Evolutionary conservation across 1,140 invertebrate species (phyloP).

Genomic region (Oreohelix idahoensis): DNA sequence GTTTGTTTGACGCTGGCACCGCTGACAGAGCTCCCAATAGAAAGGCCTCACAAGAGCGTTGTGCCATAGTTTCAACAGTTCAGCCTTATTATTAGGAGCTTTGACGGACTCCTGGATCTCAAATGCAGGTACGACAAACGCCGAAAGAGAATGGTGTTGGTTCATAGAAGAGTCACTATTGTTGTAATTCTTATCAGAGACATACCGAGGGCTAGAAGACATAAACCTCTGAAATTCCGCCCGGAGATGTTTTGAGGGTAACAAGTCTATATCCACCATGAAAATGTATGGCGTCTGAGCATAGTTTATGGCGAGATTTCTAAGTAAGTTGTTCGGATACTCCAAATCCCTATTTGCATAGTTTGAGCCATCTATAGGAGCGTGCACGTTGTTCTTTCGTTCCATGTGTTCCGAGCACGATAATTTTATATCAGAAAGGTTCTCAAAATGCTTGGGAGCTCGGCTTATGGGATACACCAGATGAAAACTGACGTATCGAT

Average conservation of each 20-base stretch:
- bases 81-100: slow-evolving; percentile 84
- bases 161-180: not conserved
- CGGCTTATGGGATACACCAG: slow-evolving; percentile 78
- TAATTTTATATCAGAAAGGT: slow-evolving; percentile 17
- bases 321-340: slow-evolving; percentile 78
- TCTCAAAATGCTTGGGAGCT: slow-evolving; percentile 41
- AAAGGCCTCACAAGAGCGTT: slow-evolving; percentile 89
- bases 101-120: slow-evolving; percentile 82
- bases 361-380: slow-evolving; percentile 52
- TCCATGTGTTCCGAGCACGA: slow-evolving; percentile 8
- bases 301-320: slow-evolving; percentile 76
- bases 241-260: slow-evolving; percentile 74
- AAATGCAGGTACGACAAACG: slow-evolving; percentile 93
- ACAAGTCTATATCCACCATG: slow-evolving; percentile 77
- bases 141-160: slow-evolving; percentile 76
- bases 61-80: slow-evolving; percentile 82
- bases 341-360: slow-evolving; percentile 68
- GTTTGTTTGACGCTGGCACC: slow-evolving; percentile 88
- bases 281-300: slow-evolving; percentile 75
- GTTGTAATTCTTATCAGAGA: not conserved
- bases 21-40: slow-evolving; percentile 87
- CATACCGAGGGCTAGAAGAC: not conserved
- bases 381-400: not conserved
- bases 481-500: slow-evolving; percentile 82
- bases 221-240: slow-evolving; percentile 69